Percentiles rank a stretch among this genome's conserved stretches.
Evolutionary conservation across 1,140 invertebrate species (phyloP).

Genomic region (Drosophila auraria): DNA sequence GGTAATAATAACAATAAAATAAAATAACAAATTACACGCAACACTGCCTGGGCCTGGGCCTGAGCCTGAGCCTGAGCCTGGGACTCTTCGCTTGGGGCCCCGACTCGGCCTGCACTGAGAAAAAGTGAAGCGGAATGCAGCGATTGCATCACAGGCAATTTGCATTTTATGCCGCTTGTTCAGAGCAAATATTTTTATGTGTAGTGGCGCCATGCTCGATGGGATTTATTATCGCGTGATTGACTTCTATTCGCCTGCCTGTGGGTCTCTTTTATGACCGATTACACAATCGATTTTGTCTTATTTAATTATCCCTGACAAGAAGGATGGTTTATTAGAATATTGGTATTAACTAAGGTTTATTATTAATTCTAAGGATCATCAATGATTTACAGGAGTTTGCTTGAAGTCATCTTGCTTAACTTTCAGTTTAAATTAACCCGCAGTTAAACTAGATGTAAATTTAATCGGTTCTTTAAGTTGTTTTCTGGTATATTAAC

Average conservation of each 20-base stretch:
- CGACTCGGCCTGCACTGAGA: constrained; percentile 33
- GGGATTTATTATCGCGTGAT: constrained; percentile 12
- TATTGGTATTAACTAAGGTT: not conserved
- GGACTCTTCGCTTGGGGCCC: constrained; percentile 19
- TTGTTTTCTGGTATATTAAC: not conserved
- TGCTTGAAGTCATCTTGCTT: not conserved
- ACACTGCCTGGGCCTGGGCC: constrained; percentile 58
- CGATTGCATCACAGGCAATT: not conserved
- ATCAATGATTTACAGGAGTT: not conserved
- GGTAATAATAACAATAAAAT: constrained; percentile 85
- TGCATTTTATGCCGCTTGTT: constrained; percentile 9
- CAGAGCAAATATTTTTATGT: constrained; percentile 12
- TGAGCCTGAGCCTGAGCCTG: constrained; percentile 20
- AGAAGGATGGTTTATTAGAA: not conserved
- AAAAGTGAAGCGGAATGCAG: not conserved
- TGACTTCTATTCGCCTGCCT: not conserved
- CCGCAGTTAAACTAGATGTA: too few relatives aligned
- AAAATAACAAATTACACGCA: constrained; percentile 85
- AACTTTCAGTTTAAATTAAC: not conserved
- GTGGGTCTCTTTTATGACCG: not conserved
- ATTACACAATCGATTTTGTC: constrained; percentile 9
- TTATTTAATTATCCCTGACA: not conserved
- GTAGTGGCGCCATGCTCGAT: constrained; percentile 1
- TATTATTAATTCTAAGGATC: too few relatives aligned
- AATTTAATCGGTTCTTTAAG: not conserved